These are phyloP conservation scores for Myopa tessellatipennis DNA, from an alignment of 2,888 invertebrate genomes.

Conservation along the genomic window DNA sequence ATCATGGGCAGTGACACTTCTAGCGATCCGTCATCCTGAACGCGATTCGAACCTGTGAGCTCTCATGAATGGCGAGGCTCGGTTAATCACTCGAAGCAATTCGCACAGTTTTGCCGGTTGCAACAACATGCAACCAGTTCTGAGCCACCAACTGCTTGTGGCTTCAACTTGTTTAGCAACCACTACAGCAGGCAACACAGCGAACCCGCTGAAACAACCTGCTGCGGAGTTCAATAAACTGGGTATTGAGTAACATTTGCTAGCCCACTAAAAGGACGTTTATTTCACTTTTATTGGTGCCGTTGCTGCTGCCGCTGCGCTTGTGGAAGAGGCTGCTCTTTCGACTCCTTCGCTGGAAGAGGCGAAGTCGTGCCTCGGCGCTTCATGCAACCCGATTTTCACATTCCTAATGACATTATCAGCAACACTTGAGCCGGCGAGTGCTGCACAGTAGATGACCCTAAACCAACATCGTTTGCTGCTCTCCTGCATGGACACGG, in stretches of 20 bases:
- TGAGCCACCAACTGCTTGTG: neutral
- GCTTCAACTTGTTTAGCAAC: neutral
- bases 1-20: no score
- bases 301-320: neutral
- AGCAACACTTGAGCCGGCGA: slow-evolving; percentile 24
- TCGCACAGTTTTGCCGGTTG: neutral
- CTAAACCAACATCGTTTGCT: slow-evolving; percentile 37
- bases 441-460: slow-evolving; percentile 31
- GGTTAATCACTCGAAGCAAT: no score
- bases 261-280: slow-evolving; percentile 24
- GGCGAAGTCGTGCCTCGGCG: slow-evolving; percentile 17
- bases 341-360: neutral
- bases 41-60: no score
- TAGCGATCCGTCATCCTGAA: no score
- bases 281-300: slow-evolving; percentile 29
- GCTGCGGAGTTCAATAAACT: slow-evolving; percentile 27
- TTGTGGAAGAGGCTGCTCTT: slow-evolving; percentile 5
- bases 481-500: slow-evolving; percentile 5
- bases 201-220: slow-evolving; percentile 16
- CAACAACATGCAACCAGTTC: no score
- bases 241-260: slow-evolving; percentile 27
- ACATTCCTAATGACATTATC: slow-evolving; percentile 44
- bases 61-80: no score
- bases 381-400: slow-evolving; percentile 13
- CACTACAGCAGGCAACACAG: neutral